A percentile compares a stretch with the other conserved stretches of the same genome.
These are phyloP conservation scores for Ephestia elutella DNA, from an alignment of 1,140 invertebrate genomes.

Conservation along the genomic window DNA sequence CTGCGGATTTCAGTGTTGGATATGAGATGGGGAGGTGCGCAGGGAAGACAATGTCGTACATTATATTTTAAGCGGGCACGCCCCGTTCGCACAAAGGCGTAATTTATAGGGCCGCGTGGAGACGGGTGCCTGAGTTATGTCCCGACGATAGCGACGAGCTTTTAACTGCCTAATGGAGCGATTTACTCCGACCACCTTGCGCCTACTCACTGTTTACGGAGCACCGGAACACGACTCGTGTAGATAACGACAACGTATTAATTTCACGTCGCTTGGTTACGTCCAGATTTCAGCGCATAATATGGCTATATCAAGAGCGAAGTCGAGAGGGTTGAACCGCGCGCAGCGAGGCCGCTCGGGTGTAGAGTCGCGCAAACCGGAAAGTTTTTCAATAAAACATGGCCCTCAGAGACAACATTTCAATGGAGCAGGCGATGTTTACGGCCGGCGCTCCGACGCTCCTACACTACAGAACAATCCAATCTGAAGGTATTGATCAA, in stretches of 20 bases:
- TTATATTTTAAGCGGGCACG: constrained; percentile 69
- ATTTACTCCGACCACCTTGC: constrained; percentile 67
- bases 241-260: constrained; percentile 31
- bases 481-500: constrained; percentile 51
- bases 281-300: constrained; percentile 13
- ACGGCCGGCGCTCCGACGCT: constrained; percentile 36
- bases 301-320: not conserved
- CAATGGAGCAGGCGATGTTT: constrained; percentile 57
- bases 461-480: constrained; percentile 48
- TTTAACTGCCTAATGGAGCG: constrained; percentile 73
- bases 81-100: constrained; percentile 66
- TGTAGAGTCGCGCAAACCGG: constrained; percentile 34
- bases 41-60: constrained; percentile 68
- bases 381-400: constrained; percentile 70
- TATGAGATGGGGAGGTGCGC: constrained; percentile 55
- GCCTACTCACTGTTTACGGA: constrained; percentile 35
- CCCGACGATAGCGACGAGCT: constrained; percentile 69
- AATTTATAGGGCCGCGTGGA: constrained; percentile 71
- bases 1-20: constrained; percentile 48
- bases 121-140: constrained; percentile 69
- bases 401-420: constrained; percentile 63
- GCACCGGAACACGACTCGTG: constrained; percentile 29
- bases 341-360: constrained; percentile 20
- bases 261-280: constrained; percentile 21
- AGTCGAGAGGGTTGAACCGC: too few relatives aligned